Evolutionary conservation across 2,888 invertebrate genomes (phyloP).

Genomic region (Tineola bisselliella): DNA sequence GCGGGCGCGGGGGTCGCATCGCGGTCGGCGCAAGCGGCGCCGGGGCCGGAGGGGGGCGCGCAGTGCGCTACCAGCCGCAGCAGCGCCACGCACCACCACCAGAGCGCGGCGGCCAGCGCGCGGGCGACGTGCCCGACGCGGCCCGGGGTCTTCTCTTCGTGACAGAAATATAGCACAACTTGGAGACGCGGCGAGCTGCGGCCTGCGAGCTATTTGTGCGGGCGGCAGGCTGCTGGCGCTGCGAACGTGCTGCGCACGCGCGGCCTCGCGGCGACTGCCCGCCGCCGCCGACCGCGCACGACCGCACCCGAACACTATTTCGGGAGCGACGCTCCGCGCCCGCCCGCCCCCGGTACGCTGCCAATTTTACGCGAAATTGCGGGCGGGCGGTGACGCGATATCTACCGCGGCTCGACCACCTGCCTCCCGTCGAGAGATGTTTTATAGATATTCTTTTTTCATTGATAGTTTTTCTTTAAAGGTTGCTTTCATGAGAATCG

Average conservation of each 20-base stretch:
- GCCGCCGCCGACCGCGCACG: slow-evolving; percentile 57
- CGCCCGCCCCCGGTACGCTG: slow-evolving; percentile 62
- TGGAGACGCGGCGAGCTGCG: slow-evolving; percentile 64
- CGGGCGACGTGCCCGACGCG: slow-evolving; percentile 47
- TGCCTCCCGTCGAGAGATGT: slow-evolving; percentile 18
- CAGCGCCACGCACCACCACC: slow-evolving; percentile 67
- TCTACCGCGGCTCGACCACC: slow-evolving; percentile 34
- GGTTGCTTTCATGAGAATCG: slow-evolving; percentile 12
- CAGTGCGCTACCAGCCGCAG: slow-evolving; percentile 64
- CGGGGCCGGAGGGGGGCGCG: slow-evolving; percentile 55
- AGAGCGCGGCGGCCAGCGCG: slow-evolving; percentile 63
- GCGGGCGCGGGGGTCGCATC: slow-evolving; percentile 51
- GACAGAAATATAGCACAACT: slow-evolving; percentile 66
- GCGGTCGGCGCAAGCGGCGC: slow-evolving; percentile 39
- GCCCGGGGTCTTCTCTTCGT: slow-evolving; percentile 65
- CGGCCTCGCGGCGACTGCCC: slow-evolving; percentile 64
- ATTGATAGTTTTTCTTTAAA: slow-evolving; percentile 39
- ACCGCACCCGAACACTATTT: slow-evolving; percentile 67
- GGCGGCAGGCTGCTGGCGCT: slow-evolving; percentile 45
- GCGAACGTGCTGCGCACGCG: slow-evolving; percentile 65
- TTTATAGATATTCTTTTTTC: slow-evolving; percentile 32
- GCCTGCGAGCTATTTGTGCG: slow-evolving; percentile 43
- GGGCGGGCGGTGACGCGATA: slow-evolving; percentile 68
- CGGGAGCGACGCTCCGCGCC: slow-evolving; percentile 63
- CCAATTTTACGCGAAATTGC: slow-evolving; percentile 68